Evolutionary conservation across 2,797 vertebrate genomes (phyloP), one percentile per base, ranked within the genome.

Genomic region (Chrysocyon brachyurus): DNA sequence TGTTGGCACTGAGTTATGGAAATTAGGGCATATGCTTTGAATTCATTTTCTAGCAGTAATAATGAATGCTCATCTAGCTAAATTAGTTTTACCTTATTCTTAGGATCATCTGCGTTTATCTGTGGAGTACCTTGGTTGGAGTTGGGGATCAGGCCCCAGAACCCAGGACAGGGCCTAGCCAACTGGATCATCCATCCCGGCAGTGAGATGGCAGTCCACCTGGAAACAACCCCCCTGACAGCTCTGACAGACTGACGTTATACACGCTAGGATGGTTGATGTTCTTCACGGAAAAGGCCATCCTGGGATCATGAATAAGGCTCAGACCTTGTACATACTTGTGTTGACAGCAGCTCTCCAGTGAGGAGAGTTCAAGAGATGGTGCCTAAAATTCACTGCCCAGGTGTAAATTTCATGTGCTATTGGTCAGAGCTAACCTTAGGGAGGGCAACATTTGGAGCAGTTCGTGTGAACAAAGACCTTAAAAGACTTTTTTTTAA

Each of bases 401-500:
- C 40, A 52, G 75, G 26, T 91, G 26, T 83, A 79, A 28, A 70
- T 89, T 54, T 88, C 72, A 85, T 11, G 6, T 56, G 54, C 1
- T 79, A 26, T 36, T 88, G 36, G 6, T 21, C 64, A 81, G 66
- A 86, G 56, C 31, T 19, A 46, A 63, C 40, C 22, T 33, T 40
- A 63, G 19, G 40, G n/a, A 84, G 36, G 49, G 10, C 40, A n/a
- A 75, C 6, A 11, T 36, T 92, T 75, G 79, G 59, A 84, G 22
- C 22, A 70, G 21, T 56, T 77, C 3, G 4, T 87, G 54, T 49
- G 88, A 75, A 66, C 22, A 31, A 66, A 85, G 70, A 79, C 54
- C 81, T 95, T 49, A 24, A 12, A 87, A 46, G 54, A 57, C 26
- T 73, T 78, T 90, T 95, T 66, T 75, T 63, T 91, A 84, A 79